Conservation (phyloP, 1,140 invertebrate species). For the Danaus plexippus region DNA sequence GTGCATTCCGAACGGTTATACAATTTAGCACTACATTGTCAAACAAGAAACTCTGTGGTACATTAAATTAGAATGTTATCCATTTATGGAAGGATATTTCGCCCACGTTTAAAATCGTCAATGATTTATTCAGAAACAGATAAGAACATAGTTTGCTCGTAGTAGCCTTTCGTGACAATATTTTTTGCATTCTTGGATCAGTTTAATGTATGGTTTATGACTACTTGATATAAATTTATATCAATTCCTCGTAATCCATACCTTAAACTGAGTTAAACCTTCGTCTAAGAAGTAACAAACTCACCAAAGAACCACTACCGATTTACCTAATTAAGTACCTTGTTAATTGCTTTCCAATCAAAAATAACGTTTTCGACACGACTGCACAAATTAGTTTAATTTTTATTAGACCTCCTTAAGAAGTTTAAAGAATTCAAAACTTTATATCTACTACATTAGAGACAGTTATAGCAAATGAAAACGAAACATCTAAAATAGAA, state of each 20-base stretch:
- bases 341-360: constrained; percentile 25
- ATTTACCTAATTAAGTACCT: constrained; percentile 23
- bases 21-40: constrained; percentile 31
- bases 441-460: constrained; percentile 17
- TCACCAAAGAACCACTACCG: constrained; percentile 9
- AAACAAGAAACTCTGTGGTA: constrained; percentile 37
- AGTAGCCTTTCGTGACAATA: too few relatives aligned
- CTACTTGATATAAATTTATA: not conserved
- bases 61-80: constrained; percentile 38
- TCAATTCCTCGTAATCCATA: constrained; percentile 2
- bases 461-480: constrained; percentile 35
- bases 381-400: constrained; percentile 25
- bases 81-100: constrained; percentile 46
- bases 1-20: constrained; percentile 42
- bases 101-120: constrained; percentile 50
- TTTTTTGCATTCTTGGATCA: too few relatives aligned
- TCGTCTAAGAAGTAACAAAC: not conserved
- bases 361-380: constrained; percentile 21
- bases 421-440: constrained; percentile 10
- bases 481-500: constrained; percentile 25
- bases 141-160: constrained; percentile 37
- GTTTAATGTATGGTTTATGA: too few relatives aligned
- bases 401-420: constrained; percentile 21
- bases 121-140: constrained; percentile 61
- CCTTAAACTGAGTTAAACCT: constrained; percentile 1